phyloP scores from a whole-genome alignment of 2,888 invertebrate species.

The Oscheius myriophilus region DNA sequence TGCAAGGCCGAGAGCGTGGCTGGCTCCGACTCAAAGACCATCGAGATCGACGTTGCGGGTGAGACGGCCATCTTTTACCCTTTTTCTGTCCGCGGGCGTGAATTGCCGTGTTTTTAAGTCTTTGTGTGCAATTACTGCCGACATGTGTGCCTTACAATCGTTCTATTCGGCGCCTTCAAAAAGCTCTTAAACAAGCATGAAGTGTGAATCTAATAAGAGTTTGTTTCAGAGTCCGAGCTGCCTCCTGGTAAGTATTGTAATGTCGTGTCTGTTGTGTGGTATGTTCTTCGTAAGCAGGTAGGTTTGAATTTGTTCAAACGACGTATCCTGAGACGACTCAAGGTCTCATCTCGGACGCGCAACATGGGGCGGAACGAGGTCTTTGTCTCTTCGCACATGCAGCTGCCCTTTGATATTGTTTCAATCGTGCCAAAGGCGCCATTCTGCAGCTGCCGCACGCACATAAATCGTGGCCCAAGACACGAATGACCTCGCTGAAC shows the following conservation, averaged over 20 bases:
- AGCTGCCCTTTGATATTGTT: slow-evolving; percentile 30
- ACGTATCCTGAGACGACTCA: too few species aligned
- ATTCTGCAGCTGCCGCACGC: slow-evolving; percentile 29
- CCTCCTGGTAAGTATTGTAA: not conserved
- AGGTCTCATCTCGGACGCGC: slow-evolving; percentile 1
- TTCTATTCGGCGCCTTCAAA: not conserved
- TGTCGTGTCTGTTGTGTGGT: not conserved
- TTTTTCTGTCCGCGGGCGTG: not conserved
- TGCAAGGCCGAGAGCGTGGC: slow-evolving; percentile 45
- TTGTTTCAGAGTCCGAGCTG: slow-evolving; percentile 27
- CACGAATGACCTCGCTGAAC: slow-evolving; percentile 30
- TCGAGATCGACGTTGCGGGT: slow-evolving; percentile 52
- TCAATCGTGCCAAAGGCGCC: slow-evolving; percentile 24
- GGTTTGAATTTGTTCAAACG: slow-evolving; percentile 8
- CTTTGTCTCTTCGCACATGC: not conserved
- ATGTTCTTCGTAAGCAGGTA: not conserved
- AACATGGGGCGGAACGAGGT: not conserved
- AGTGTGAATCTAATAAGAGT: slow-evolving; percentile 19
- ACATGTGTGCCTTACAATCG: too few species aligned
- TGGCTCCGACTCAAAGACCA: slow-evolving; percentile 34
- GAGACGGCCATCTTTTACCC: slow-evolving; percentile 12
- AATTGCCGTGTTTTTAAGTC: not conserved
- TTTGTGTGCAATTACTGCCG: not conserved
- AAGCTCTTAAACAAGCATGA: slow-evolving; percentile 18
- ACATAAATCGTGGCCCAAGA: slow-evolving; percentile 32